Base-by-base conservation (phyloP, 2,797 vertebrate genomes). In the Borostomias antarcticus region DNA sequence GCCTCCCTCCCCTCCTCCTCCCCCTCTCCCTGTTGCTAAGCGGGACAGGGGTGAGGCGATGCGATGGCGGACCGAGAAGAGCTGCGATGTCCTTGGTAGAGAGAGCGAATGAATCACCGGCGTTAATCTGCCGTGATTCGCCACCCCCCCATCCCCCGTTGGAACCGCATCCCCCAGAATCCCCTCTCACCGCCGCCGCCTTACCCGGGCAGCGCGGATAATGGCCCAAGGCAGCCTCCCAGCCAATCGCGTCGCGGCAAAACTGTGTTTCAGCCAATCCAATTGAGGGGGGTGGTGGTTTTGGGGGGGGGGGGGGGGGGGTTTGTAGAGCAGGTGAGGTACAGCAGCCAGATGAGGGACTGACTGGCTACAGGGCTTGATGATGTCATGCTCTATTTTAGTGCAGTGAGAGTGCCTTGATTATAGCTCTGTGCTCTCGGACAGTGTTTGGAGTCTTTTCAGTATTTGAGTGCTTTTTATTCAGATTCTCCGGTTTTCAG, bases 111-210 rank as follows among this genome's bases (percentile, higher is more conserved):
- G 17, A 33, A 32, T 5, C 29, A 13, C 51, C 11, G 5, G 51
- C n/a, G n/a, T 5, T 29, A 28, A 28, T 53, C 54, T 57, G 21
- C 26, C 19, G 13, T 25, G 19, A 15, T n/a, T n/a, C n/a, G n/a
- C n/a, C n/a, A n/a, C n/a, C n/a, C n/a, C n/a, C n/a, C n/a, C n/a
- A 29, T 51, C 30, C 69, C 64, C 19, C 15, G 33, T 19, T 50
- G 23, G 56, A 58, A 70, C 65, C 9, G 29, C 47, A 64, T 50
- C 57, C 58, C 57, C 51, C 72, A 64, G 63, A 66, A 74, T 66
- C 8, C 68, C 33, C 30, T n/a, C 28, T 33, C 25, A 53, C 23
- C 26, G 11, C 26, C n/a, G n/a, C n/a, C n/a, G n/a, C n/a, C n/a
- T 51, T 25, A 51, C 48, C 13, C 17, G 51, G 25, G 26, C 26